phyloP scores from a whole-genome alignment of 1,140 invertebrate genomes.

The Mizuhopecten yessoensis region DNA sequence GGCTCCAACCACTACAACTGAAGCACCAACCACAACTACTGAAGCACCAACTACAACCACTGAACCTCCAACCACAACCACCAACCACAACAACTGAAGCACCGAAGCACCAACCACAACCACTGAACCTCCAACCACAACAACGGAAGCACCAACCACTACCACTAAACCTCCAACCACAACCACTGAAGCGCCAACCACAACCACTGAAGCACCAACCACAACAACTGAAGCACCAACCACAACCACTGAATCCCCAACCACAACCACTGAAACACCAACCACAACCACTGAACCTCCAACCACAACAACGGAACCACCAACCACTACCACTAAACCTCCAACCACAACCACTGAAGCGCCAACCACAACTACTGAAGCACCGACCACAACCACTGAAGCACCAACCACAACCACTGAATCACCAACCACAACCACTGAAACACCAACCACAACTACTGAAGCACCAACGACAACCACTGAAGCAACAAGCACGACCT shows the following conservation, averaged over 20 bases:
- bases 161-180: not conserved
- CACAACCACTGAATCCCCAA: not conserved
- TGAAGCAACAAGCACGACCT: not conserved
- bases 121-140: not conserved
- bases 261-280: not conserved
- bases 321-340: not conserved
- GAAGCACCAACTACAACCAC: not conserved
- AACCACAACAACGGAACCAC: no score
- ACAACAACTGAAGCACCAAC: not conserved
- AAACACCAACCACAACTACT: not conserved
- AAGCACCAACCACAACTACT: not conserved
- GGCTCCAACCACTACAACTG: not conserved
- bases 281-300: no score
- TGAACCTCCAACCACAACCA: not conserved
- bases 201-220: not conserved
- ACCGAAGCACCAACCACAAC: not conserved
- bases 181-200: not conserved
- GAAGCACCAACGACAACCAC: not conserved
- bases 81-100: not conserved
- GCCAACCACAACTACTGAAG: not conserved
- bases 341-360: not conserved
- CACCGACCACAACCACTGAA: no score
- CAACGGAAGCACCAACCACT: not conserved
- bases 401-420: not conserved
- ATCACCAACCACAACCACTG: not conserved